These are phyloP conservation scores for Lampris megalopsis DNA, from an alignment of 2,113 vertebrate genomes.

Conservation along the genomic window DNA sequence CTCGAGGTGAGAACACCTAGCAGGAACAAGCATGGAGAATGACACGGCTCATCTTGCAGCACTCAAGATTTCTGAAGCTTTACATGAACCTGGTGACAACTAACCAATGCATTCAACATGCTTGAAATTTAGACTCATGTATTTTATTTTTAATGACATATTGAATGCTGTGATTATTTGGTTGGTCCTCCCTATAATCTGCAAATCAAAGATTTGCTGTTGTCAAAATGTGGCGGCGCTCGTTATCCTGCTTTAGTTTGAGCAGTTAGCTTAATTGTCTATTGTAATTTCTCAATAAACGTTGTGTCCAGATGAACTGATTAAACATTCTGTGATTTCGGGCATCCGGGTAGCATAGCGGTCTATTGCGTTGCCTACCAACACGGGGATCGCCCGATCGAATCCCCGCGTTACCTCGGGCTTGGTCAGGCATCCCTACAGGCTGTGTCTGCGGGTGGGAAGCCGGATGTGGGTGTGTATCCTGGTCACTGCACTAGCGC, in stretches of 20 bases:
- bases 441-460: too few species aligned
- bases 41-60: neutral
- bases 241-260: neutral
- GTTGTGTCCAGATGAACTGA: too few species aligned
- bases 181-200: neutral
- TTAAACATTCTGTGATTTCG: too few species aligned
- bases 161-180: neutral
- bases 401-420: too few species aligned
- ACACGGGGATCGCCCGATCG: too few species aligned
- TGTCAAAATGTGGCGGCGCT: neutral
- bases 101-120: neutral
- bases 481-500: too few species aligned
- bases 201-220: conserved; percentile 6
- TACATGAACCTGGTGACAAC: neutral
- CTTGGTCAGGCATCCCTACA: too few species aligned
- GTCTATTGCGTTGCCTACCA: too few species aligned
- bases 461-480: too few species aligned
- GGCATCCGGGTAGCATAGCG: too few species aligned
- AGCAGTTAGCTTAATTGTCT: neutral
- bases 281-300: too few species aligned
- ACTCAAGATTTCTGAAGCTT: neutral
- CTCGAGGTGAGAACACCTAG: conserved; percentile 30
- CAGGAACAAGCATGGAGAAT: neutral
- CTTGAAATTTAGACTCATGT: neutral
- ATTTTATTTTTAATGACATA: neutral